phyloP scores from a whole-genome alignment of 2,888 invertebrate genomes.

The Acanthosepion lycidas region DNA sequence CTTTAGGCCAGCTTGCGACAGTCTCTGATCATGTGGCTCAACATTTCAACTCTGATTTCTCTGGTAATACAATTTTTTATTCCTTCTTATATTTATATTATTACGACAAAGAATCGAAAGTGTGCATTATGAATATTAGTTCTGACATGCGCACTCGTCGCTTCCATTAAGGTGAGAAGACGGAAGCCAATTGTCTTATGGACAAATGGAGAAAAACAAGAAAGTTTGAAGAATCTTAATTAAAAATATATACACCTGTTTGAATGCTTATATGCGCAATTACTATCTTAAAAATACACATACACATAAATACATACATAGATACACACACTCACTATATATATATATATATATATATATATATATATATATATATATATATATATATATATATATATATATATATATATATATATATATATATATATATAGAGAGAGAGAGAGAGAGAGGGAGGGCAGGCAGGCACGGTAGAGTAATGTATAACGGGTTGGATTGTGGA shows the following conservation, averaged over 20 bases:
- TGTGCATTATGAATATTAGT: not conserved
- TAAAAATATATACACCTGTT: not conserved
- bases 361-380: not conserved
- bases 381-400: not conserved
- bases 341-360: not conserved
- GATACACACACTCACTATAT: not conserved
- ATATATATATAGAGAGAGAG: too few species aligned
- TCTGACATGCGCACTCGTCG: not conserved
- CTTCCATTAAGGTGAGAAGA: constrained; percentile 8
- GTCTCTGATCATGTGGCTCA: too few species aligned
- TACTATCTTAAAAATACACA: not conserved
- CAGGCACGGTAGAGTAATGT: too few species aligned
- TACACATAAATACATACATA: not conserved
- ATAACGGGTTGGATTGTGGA: too few species aligned
- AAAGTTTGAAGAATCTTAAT: not conserved
- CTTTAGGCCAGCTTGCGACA: too few species aligned
- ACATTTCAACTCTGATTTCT: too few species aligned
- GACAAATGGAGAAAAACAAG: not conserved
- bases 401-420: not conserved
- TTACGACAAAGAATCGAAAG: not conserved
- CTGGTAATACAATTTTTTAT: not conserved
- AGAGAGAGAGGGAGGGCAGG: too few species aligned
- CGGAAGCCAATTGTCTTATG: not conserved
- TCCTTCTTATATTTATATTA: not conserved
- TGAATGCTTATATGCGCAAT: not conserved